Evolutionary conservation across 2,888 invertebrate genomes (phyloP), one percentile per base, ranked within the genome.

Genomic region (Synanthedon myopaeformis): DNA sequence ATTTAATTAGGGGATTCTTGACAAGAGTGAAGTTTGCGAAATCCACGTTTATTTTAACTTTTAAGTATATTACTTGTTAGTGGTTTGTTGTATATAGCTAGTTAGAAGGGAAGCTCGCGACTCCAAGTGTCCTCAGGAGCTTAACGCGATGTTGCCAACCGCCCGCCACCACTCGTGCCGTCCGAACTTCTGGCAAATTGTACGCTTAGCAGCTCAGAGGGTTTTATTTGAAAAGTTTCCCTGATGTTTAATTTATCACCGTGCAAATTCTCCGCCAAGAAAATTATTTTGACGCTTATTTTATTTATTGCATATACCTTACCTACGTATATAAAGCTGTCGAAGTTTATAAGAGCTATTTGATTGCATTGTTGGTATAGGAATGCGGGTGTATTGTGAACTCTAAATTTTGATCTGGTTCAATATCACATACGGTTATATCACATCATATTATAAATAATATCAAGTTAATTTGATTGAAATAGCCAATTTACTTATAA

Each of bases 221-320:
- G 49, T 45, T 45, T 45, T 45, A 45, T 45, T 45, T 45, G 45
- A 45, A 45, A 57, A 55, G 55, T 57, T 54, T 28, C 23, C 50
- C 42, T 48, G 56, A 57, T 55, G 49, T 56, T 56, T 59, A 56
- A 57, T 55, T 57, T 58, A 57, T 56, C 45, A 45, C 45, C 45
- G 13, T 45, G 45, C n/a, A 14, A 45, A 45, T 13, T 45, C 14
- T n/a, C 45, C 45, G 45, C 12, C 45, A 12, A 45, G 45, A 14
- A 14, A 45, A 45, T 45, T 35, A 35, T 35, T 35, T 45, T 45
- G 12, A 45, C 45, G 14, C 45, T 45, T 45, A 45, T 45, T 45
- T 45, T 45, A 13, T 13, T 45, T 45, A 45, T 14, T 14, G 3
- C 45, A 13, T 45, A 45, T 42, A 42, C 42, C 45, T n/a, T 45